These are phyloP conservation scores for Diplosoma virens DNA, from an alignment of 23 tunicate genomes.

Conservation along the genomic window DNA sequence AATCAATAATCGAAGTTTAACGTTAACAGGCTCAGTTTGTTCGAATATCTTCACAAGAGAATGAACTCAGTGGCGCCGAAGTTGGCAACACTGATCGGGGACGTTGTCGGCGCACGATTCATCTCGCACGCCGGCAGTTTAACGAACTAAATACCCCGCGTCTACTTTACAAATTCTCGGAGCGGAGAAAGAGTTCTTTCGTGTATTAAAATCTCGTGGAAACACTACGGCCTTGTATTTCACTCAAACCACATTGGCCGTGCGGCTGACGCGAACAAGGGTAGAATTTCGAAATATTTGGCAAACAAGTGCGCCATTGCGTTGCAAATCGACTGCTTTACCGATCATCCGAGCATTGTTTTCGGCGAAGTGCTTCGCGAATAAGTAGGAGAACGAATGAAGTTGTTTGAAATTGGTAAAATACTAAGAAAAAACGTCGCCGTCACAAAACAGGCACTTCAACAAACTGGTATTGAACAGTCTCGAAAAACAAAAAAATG, in stretches of 20 bases:
- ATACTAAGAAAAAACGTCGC: slow-evolving; percentile 76
- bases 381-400: slow-evolving; percentile 88
- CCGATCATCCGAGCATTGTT: slow-evolving; percentile 60
- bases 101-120: slow-evolving; percentile 89
- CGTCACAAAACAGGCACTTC: slow-evolving; percentile 87
- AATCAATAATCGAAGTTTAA: slow-evolving; percentile 86
- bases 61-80: slow-evolving; percentile 93
- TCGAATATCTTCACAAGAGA: slow-evolving; percentile 60
- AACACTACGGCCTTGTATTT: slow-evolving; percentile 95
- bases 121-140: slow-evolving; percentile 96
- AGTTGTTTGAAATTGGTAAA: slow-evolving; percentile 78
- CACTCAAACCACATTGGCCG: slow-evolving; percentile 94
- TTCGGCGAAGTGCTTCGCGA: slow-evolving; percentile 92
- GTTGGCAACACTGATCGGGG: slow-evolving; percentile 81
- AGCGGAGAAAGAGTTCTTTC: slow-evolving; percentile 89
- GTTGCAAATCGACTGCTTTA: slow-evolving; percentile 89
- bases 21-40: slow-evolving; percentile 66
- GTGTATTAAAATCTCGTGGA: slow-evolving; percentile 80
- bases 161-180: slow-evolving; percentile 96
- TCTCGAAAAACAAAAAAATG: not conserved
- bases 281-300: slow-evolving; percentile 73
- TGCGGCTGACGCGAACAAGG: slow-evolving; percentile 89
- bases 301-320: slow-evolving; percentile 96
- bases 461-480: slow-evolving; percentile 39
- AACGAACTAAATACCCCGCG: slow-evolving; percentile 96